Evolutionary conservation across 1,140 invertebrate species (phyloP), one percentile per base, ranked within the genome.

Genomic region (Halyomorpha halys): DNA sequence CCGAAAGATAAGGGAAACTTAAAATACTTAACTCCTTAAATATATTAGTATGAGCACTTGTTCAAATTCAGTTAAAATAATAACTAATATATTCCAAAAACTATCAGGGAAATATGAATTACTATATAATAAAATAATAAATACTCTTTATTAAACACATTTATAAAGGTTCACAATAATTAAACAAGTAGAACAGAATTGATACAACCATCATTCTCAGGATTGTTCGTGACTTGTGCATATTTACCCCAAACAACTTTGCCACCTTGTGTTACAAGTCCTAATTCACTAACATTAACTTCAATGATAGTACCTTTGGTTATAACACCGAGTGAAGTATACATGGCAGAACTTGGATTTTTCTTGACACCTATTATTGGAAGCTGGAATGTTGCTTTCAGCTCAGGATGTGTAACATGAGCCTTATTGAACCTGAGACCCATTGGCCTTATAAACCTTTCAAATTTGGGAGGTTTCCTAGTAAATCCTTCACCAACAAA

Each of bases 181-280:
- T 86, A 99, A 69, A 98, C 90, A 72, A 99, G 81, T 56, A 99
- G 79, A 65, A 99, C 91, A 74, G 96, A 95, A 85, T 99, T 99
- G 56, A 99, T 97, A 74, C 96, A 98, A 30, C 97, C 97, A 84
- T 99, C 97, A 80, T 99, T 99, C 76, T 99, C 97, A 9, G 97
- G 97, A 79, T 98, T 95, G 75, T 99, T 99, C 0, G 96, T 98
- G 16, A 99, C 95, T 77, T 99, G 97, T 0, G 97, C 97, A 79
- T 97, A 99, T 83, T 99, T 99, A 68, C 96, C 97, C 97, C 97
- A 99, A 1, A 99, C 92, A 66, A 99, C 94, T 86, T 99, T 99
- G 64, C 97, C 97, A 44, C 90, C 89, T 76, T 98, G 94, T 13
- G 97, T 99, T 0, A 99, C 97, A 53, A 99, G 80, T 80, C 97